Evolutionary conservation across 2,888 invertebrate genomes (phyloP).

Genomic region (Drosophila quinaria): DNA sequence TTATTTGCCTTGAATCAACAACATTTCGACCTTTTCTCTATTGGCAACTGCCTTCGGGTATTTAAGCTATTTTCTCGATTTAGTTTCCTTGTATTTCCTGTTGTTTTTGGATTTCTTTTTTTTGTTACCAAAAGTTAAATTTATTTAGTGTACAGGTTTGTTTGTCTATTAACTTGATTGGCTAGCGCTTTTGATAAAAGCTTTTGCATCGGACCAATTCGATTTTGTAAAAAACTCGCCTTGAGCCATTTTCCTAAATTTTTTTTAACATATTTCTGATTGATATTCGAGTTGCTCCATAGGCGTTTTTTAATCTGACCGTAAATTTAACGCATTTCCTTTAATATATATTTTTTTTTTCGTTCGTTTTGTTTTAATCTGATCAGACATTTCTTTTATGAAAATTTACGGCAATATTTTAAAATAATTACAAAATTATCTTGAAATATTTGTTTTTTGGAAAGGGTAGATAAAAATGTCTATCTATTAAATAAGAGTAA

Average conservation of each 20-base stretch:
- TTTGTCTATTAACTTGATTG: slow-evolving; percentile 76
- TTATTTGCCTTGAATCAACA: slow-evolving; percentile 64
- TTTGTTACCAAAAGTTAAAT: slow-evolving; percentile 52
- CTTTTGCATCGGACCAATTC: slow-evolving; percentile 48
- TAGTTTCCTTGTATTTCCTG: slow-evolving; percentile 29
- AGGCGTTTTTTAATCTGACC: neutral
- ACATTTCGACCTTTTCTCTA: slow-evolving; percentile 32
- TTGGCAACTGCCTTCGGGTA: slow-evolving; percentile 29
- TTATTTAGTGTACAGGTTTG: slow-evolving; percentile 67
- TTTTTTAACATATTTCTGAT: slow-evolving; percentile 12
- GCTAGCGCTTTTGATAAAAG: slow-evolving; percentile 58
- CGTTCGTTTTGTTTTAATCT: neutral
- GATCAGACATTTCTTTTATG: too few species aligned
- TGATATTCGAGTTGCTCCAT: neutral
- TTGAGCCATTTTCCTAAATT: slow-evolving; percentile 23
- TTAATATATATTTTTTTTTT: too few species aligned
- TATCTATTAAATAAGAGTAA: neutral
- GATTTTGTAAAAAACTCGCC: slow-evolving; percentile 36
- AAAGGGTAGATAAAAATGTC: too few species aligned
- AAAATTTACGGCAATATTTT: too few species aligned
- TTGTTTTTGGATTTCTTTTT: slow-evolving; percentile 17
- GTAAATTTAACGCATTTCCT: neutral
- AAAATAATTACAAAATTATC: too few species aligned
- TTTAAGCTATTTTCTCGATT: slow-evolving; percentile 35
- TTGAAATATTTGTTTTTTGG: neutral